These are phyloP conservation scores for Mythimna ferrago DNA, from an alignment of 2,888 invertebrate genomes.

Conservation along the genomic window DNA sequence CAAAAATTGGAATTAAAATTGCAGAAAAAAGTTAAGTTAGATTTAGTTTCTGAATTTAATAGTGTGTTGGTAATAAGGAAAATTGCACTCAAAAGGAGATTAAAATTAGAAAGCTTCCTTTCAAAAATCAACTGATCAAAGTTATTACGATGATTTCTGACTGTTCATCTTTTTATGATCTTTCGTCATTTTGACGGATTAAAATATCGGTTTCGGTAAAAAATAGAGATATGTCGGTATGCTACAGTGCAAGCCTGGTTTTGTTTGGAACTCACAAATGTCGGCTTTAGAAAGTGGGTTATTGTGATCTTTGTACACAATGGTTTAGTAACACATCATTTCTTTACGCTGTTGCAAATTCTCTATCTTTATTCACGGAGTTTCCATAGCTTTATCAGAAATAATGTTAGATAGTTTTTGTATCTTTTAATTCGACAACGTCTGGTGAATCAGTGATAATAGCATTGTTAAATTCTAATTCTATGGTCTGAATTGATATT, in stretches of 20 bases:
- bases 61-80: neutral
- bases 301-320: constrained; percentile 33
- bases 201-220: constrained; percentile 21
- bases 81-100: neutral
- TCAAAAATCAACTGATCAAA: neutral
- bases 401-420: neutral
- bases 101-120: neutral
- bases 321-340: constrained; percentile 38
- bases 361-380: constrained; percentile 1
- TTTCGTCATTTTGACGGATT: constrained; percentile 2
- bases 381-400: neutral
- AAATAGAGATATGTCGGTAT: constrained; percentile 6
- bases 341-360: constrained; percentile 19
- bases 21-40: neutral
- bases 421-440: neutral
- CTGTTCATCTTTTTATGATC: constrained; percentile 1
- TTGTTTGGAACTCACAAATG: constrained; percentile 42
- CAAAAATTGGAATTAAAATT: no score
- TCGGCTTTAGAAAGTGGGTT: constrained; percentile 53
- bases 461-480: neutral
- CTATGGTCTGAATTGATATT: neutral
- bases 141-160: neutral
- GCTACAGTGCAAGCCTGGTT: constrained; percentile 15
- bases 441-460: neutral
- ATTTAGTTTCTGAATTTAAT: neutral